Evolutionary conservation across 2,797 vertebrate species (phyloP).

Genomic region (Pangasius larnaudii): DNA sequence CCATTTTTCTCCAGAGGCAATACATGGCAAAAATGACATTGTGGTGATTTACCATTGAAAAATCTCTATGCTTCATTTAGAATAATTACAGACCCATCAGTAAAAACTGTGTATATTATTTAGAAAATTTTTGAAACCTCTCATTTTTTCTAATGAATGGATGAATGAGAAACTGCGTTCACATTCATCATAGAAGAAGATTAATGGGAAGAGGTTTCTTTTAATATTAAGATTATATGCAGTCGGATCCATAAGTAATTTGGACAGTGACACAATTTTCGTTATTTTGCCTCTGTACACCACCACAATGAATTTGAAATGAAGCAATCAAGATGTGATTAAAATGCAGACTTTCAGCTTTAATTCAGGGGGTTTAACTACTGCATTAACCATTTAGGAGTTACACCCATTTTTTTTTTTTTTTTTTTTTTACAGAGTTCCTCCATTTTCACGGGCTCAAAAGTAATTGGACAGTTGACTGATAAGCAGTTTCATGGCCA

Average conservation of each 20-base stretch:
- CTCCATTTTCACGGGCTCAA: too few species aligned
- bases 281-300: too few species aligned
- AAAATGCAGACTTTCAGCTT: too few species aligned
- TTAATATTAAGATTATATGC: background rate
- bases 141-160: background rate
- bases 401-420: too few species aligned
- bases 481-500: too few species aligned
- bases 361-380: too few species aligned
- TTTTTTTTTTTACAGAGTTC: too few species aligned
- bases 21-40: constrained; percentile 2
- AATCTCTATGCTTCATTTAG: background rate
- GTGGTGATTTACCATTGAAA: background rate
- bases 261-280: background rate
- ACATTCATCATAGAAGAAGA: background rate
- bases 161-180: background rate
- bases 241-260: background rate
- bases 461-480: too few species aligned
- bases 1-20: background rate
- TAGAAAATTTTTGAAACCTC: background rate
- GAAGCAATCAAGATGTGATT: too few species aligned
- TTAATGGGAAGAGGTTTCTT: background rate
- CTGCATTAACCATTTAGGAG: too few species aligned
- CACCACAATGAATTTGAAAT: too few species aligned
- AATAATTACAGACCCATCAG: background rate
- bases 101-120: background rate